Base-by-base conservation (phyloP, 2,888 invertebrate genomes). In the Lysandra coridon region DNA sequence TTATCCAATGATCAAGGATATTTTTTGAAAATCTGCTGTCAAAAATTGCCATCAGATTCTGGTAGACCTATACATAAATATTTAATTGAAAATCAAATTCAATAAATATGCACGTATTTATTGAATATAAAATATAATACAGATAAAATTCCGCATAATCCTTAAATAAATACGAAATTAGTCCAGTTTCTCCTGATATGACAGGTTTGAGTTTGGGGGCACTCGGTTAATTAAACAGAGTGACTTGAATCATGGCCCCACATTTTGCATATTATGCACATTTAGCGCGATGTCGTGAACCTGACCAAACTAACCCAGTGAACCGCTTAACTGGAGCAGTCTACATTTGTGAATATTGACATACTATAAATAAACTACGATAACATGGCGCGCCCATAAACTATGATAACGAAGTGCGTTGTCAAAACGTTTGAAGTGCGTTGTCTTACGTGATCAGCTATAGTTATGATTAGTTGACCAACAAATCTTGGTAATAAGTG, bases 261-360 rank as follows among this genome's bases (percentile, higher is more conserved):
- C 79, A 79, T 74, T 80, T 80, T 40, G 79, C 80, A 79, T 79
- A 37, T 37, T 37, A 14, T 73, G n/a, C 79, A 73, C n/a, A 79
- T 81, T 79, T 76, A 76, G 33, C 76, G 14, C 33, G 12, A 17
- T 30, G 30, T 49, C 76, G 76, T 53, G 53, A 76, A 76, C 76
- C n/a, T 53, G 49, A 33, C 69, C 64, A 64, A 64, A 23, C 44
- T 57, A 57, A 53, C 57, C 23, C 57, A 76, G 14, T 57, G 57
- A 23, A 49, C 75, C 53, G 49, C 23, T 53, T 53, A 23, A 53
- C 53, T 76, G 17, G 76, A 76, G 53, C 76, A 76, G 14, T 33
- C 69, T 33, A 76, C 53, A 57, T 49, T 14, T 1, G 5, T 64
- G 7, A 7, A 7, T 69, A 6, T 33, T 69, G 14, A 69, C 23